Conservation (phyloP, 2,888 invertebrate genomes). For the Drosophila rellima region DNA sequence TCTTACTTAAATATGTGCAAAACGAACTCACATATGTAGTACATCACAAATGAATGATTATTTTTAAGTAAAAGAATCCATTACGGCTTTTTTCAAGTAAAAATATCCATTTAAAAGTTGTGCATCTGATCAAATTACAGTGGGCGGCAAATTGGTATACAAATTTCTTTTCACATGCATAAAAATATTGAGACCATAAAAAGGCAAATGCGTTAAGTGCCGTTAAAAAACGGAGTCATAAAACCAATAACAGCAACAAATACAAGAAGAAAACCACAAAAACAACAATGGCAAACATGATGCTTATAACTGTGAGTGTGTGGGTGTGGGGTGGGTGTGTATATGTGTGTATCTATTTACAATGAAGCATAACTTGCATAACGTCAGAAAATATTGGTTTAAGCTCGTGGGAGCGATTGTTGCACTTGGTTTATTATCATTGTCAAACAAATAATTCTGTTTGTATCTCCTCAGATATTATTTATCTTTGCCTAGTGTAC, state of each 20-base stretch:
- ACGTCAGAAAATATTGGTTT: slow-evolving; percentile 20
- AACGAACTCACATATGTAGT: no score
- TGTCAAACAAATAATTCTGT: slow-evolving; percentile 19
- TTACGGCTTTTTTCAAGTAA: neutral
- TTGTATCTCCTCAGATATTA: neutral
- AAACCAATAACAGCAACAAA: slow-evolving; percentile 38
- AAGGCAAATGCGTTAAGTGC: slow-evolving; percentile 31
- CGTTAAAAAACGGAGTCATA: slow-evolving; percentile 45
- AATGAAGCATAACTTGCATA: slow-evolving; percentile 46
- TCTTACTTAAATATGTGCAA: neutral
- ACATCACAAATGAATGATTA: no score
- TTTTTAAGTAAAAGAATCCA: neutral
- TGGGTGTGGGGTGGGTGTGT: neutral
- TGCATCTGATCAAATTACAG: slow-evolving; percentile 1
- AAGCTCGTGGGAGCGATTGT: slow-evolving; percentile 49
- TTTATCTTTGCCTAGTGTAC: neutral
- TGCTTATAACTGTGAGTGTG: slow-evolving; percentile 6
- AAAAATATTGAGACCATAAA: slow-evolving; percentile 33
- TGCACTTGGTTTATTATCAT: slow-evolving; percentile 25
- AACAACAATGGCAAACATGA: slow-evolving; percentile 34
- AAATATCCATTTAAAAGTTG: neutral
- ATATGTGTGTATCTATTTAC: slow-evolving; percentile 21
- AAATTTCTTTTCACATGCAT: slow-evolving; percentile 15
- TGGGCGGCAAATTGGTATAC: slow-evolving; percentile 7
- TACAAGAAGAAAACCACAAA: slow-evolving; percentile 1